phyloP scores from a whole-genome alignment of 1,140 invertebrate genomes.

The Spodoptera frugiperda region DNA sequence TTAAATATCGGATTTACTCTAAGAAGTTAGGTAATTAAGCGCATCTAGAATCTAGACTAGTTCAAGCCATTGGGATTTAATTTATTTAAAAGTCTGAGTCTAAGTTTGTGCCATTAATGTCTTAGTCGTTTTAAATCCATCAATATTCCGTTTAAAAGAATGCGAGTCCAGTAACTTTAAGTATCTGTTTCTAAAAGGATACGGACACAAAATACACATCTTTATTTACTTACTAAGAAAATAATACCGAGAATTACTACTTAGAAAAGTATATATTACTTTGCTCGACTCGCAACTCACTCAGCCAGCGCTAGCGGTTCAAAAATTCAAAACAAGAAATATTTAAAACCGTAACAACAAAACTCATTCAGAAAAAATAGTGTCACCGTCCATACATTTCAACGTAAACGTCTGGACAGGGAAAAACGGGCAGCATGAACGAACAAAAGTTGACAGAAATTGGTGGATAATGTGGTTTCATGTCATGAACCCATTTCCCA shows the following conservation, averaged over 20 bases:
- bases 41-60: neutral
- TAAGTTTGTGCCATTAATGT: neutral
- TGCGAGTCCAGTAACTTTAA: no score
- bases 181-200: no score
- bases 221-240: no score
- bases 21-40: neutral
- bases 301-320: no score
- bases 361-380: neutral
- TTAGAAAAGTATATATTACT: no score
- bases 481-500: conserved; percentile 63
- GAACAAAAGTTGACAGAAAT: conserved; percentile 67
- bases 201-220: no score
- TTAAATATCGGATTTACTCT: neutral
- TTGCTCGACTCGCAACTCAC: no score
- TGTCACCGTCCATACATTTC: neutral
- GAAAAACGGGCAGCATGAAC: conserved; percentile 36
- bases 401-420: neutral
- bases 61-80: neutral
- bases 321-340: no score
- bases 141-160: no score
- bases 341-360: no score
- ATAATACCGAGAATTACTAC: no score
- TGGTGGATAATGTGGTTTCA: conserved; percentile 67
- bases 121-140: no score
- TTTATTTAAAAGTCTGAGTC: neutral